phyloP scores from a whole-genome alignment of 2,113 vertebrate species.

The Saguinus midas region DNA sequence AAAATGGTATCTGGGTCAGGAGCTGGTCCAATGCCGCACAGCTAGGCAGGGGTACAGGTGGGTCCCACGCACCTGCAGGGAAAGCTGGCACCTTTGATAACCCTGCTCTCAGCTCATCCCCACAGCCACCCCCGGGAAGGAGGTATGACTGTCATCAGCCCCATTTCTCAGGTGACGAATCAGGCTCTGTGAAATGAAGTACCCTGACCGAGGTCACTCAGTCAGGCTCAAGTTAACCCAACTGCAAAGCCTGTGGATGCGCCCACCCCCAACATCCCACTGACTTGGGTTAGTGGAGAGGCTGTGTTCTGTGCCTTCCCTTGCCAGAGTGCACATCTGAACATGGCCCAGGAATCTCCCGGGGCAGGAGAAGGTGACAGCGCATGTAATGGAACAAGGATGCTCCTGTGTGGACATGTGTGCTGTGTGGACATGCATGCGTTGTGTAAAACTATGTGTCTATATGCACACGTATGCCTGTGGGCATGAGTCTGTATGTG shows the following conservation, averaged over 20 bases:
- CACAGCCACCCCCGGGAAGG: rapidly evolving
- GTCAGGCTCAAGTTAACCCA: not conserved
- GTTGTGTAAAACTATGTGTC: not conserved
- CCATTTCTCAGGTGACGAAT: not conserved
- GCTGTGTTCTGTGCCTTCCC: not conserved
- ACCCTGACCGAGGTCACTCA: not conserved
- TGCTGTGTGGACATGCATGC: rapidly evolving
- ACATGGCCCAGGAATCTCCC: not conserved
- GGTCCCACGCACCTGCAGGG: rapidly evolving
- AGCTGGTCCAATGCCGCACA: not conserved
- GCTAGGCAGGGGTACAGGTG: rapidly evolving
- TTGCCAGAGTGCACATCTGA: not conserved
- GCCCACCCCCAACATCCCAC: rapidly evolving
- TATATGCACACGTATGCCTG: rapidly evolving
- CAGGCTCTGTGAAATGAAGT: not conserved
- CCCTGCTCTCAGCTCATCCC: not conserved
- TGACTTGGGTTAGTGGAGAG: rapidly evolving
- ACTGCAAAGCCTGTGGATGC: no score
- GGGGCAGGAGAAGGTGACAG: rapidly evolving
- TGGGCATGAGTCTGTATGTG: not conserved
- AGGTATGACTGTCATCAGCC: not conserved
- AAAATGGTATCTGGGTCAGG: not conserved
- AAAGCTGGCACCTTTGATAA: rapidly evolving
- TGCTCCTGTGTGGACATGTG: not conserved
- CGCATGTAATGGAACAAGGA: not conserved